A percentile compares a stretch with the other conserved stretches of the same genome.
Evolutionary conservation across 2,113 vertebrate genomes (phyloP).

Genomic region (Plecotus auritus): DNA sequence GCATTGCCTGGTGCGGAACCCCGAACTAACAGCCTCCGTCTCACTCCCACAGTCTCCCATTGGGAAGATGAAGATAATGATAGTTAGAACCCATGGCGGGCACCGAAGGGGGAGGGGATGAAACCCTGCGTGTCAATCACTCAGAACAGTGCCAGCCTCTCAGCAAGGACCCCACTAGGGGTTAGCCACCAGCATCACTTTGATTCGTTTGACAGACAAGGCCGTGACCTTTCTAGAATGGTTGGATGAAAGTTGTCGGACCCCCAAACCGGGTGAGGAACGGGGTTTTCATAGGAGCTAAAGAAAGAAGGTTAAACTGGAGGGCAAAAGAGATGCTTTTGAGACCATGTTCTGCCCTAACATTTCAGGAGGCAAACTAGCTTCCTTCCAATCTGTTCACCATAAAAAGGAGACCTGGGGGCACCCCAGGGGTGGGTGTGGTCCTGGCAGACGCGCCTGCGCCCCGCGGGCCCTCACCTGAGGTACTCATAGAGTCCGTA

Average conservation of each 20-base stretch:
- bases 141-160: neutral
- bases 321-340: neutral
- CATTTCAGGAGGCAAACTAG: neutral
- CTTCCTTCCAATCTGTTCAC: neutral
- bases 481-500: constrained; percentile 99
- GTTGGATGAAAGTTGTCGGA: neutral
- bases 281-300: neutral
- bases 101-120: fast-evolving
- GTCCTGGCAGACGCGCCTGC: fast-evolving
- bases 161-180: neutral
- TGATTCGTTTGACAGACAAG: neutral
- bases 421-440: fast-evolving
- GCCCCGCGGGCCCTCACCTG: constrained; percentile 80
- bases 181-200: neutral
- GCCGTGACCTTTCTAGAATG: neutral
- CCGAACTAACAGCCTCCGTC: neutral
- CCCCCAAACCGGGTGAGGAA: neutral
- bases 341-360: neutral
- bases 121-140: neutral
- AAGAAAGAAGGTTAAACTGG: neutral
- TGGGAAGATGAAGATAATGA: neutral
- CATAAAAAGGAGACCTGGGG: neutral
- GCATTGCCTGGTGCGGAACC: fast-evolving
- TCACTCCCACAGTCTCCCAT: neutral
- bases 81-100: neutral